Evolutionary conservation across 2,113 vertebrate species (phyloP).

Genomic region (Anarhynchus alexandrinus): DNA sequence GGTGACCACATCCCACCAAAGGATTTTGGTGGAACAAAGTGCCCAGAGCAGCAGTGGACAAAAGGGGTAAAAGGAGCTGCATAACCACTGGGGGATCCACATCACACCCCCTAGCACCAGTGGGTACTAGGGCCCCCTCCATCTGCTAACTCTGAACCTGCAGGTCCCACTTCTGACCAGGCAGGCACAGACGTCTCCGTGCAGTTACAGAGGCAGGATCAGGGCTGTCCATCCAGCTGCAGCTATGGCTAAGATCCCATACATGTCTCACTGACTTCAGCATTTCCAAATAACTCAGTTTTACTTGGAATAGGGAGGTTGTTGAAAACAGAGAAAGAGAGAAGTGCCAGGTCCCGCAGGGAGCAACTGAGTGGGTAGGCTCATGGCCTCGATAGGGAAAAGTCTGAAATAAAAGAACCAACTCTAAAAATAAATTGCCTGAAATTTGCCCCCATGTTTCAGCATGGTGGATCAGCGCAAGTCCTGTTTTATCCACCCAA

Average conservation of each 20-base stretch:
- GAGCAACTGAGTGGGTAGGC: neutral
- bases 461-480: neutral
- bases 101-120: neutral
- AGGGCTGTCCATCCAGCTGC: neutral
- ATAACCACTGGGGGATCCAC: neutral
- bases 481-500: neutral
- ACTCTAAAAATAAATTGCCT: slow-evolving; percentile 25
- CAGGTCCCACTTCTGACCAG: neutral
- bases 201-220: neutral
- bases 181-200: neutral
- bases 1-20: neutral
- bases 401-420: slow-evolving; percentile 16
- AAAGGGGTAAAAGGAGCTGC: neutral
- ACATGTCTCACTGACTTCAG: neutral
- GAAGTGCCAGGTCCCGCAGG: neutral
- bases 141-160: neutral
- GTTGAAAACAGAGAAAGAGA: slow-evolving; percentile 4
- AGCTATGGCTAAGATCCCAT: neutral
- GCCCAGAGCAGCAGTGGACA: neutral
- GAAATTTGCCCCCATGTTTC: neutral
- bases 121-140: neutral
- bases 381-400: neutral
- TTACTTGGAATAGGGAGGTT: slow-evolving; percentile 32
- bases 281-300: slow-evolving; percentile 31
- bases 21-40: neutral